Evolutionary conservation across 2,113 vertebrate species (phyloP).

Genomic region (Gopherus evgoodei): DNA sequence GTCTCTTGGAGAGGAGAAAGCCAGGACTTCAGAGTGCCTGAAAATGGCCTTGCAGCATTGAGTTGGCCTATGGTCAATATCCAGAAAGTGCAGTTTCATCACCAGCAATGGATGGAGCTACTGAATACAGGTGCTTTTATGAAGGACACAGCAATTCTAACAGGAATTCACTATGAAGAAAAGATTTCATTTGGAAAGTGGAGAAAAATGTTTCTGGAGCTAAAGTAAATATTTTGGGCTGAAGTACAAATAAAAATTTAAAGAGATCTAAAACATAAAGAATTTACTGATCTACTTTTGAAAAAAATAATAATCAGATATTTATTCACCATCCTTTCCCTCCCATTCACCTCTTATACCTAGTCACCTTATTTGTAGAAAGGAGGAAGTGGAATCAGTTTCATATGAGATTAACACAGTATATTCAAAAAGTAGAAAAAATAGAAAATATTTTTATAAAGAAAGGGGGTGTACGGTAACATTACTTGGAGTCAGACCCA

Average conservation of each 20-base stretch:
- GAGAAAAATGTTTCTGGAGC: background rate
- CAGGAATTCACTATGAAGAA: background rate
- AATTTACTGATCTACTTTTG: background rate
- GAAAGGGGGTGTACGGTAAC: background rate
- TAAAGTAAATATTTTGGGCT: background rate
- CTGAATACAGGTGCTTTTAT: background rate
- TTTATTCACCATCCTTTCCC: background rate
- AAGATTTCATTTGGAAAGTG: background rate
- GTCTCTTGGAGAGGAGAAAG: conserved; percentile 72
- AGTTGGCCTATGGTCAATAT: background rate
- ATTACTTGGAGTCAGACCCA: background rate
- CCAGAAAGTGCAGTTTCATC: background rate
- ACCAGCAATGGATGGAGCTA: background rate
- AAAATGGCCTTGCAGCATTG: background rate
- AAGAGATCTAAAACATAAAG: background rate
- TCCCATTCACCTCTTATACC: background rate
- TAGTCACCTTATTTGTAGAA: background rate
- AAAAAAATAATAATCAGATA: background rate
- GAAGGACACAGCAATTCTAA: background rate
- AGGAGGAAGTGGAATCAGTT: background rate
- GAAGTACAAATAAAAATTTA: background rate
- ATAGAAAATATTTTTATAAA: background rate
- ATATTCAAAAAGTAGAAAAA: background rate
- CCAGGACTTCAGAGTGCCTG: conserved; percentile 34
- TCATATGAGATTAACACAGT: conserved; percentile 24